phyloP scores from a whole-genome alignment of 1,140 invertebrate species.

The Halictus rubicundus region DNA sequence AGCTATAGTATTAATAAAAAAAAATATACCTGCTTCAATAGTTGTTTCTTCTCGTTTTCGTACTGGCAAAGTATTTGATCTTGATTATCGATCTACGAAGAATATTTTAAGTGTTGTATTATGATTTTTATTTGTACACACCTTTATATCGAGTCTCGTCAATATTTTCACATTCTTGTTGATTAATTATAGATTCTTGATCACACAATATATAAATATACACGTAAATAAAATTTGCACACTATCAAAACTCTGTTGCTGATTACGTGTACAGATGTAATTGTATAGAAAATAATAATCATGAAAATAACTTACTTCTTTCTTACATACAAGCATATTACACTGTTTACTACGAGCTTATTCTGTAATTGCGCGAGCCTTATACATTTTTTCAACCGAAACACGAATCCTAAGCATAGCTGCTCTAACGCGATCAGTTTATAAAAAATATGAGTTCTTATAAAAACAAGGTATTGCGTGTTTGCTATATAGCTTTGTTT shows the following conservation, averaged over 20 bases:
- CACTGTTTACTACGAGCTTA: too few relatives aligned
- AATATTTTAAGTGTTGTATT: conserved; percentile 3
- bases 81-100: conserved; percentile 72
- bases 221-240: background rate
- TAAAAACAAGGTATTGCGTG: too few relatives aligned
- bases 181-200: conserved; percentile 14
- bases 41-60: conserved; percentile 72
- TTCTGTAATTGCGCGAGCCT: too few relatives aligned
- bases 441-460: too few relatives aligned
- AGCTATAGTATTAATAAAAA: too few relatives aligned
- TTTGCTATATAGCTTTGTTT: too few relatives aligned
- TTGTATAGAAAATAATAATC: background rate
- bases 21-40: conserved; percentile 70
- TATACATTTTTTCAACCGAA: too few relatives aligned
- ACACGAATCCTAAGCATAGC: too few relatives aligned
- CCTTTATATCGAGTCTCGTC: conserved; percentile 41
- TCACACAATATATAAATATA: conserved; percentile 27
- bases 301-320: background rate
- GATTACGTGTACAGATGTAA: background rate
- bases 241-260: background rate
- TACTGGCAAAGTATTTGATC: conserved; percentile 64
- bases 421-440: too few relatives aligned
- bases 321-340: background rate
- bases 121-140: conserved; percentile 35
- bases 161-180: conserved; percentile 22